These are phyloP conservation scores for Saguinus oedipus DNA, from an alignment of 2,797 vertebrate species.

Conservation along the genomic window DNA sequence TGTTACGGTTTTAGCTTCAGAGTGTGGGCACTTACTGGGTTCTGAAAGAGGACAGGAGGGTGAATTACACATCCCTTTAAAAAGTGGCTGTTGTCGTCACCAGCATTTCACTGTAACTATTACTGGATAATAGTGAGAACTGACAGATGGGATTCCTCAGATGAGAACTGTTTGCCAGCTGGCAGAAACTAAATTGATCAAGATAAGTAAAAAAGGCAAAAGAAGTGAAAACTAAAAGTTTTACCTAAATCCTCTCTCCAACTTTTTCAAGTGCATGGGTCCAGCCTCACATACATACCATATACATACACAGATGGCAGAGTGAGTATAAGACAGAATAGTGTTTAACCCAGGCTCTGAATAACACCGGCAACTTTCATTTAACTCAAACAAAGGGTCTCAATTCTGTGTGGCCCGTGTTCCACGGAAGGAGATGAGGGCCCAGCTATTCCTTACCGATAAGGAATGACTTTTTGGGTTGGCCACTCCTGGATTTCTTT, in stretches of 20 bases:
- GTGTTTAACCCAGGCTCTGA: neutral
- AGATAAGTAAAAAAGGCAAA: neutral
- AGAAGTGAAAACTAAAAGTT: neutral
- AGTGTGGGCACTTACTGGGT: neutral
- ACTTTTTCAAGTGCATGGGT: neutral
- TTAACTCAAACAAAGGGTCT: too few relatives aligned
- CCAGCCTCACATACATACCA: neutral
- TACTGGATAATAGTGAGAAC: neutral
- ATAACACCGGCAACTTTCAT: neutral
- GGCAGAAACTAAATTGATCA: neutral
- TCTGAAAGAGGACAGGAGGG: neutral
- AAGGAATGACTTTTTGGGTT: too few relatives aligned
- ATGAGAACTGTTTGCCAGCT: neutral
- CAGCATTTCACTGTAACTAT: neutral
- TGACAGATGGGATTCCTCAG: slow-evolving; percentile 16
- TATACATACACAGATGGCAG: neutral
- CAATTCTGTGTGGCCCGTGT: too few relatives aligned
- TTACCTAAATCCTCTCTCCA: neutral
- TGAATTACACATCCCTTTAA: neutral
- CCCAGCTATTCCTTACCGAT: too few relatives aligned
- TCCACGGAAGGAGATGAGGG: too few relatives aligned
- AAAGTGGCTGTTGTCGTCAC: neutral
- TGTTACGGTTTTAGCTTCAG: neutral
- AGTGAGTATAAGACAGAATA: neutral
- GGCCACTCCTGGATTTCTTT: too few relatives aligned